Base-by-base conservation (phyloP, 1,140 invertebrate species). In the Notospermus geniculatus region DNA sequence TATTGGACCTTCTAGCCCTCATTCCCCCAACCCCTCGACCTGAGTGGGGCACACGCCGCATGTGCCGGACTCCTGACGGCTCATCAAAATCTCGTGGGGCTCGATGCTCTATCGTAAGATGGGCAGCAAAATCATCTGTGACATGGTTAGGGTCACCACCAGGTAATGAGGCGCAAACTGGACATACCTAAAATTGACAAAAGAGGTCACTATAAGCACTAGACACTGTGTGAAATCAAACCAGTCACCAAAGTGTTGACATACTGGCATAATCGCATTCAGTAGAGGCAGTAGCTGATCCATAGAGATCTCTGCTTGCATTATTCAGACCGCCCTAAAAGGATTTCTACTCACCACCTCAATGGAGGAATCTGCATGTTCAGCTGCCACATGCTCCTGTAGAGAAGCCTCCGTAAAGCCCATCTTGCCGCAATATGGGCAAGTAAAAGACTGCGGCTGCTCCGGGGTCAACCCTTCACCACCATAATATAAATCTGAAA, bases 81-180 rank as follows among this genome's bases (percentile, higher is more conserved):
- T 95, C 92, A 83, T 95, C 92, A 86, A 79, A 77, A 70, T 79
- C 79, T 68, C 75, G 70, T 53, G 74, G 72, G 27, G 76, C 71
- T 64, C 77, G 88, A 85, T 98, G 95, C 78, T 98, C 94, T 66
- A 97, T 81, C 68, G 91, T 93, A 71, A 98, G 86, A 86, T 98
- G 95, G 73, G 91, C 91, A 69, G 93, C 89, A 85, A 98, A 96
- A 84, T 98, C 95, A 85, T 98, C 94, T 66, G 95, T 97, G 74
- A 97, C 91, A 77, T 95, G 88, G 85, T 97, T 98, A 61, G 95
- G 94, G 81, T 98, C 96, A 32, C 93, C 94, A 70, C 93, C 93
- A 58, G 93, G 93, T 79, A 93, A 85, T 58, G 93, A 90, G 53
- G 95, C 95, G 86, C 95, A 98, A 62, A 98, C 88, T 71, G 95